phyloP scores from a whole-genome alignment of 1,140 invertebrate species.

The Coelopa frigida region DNA sequence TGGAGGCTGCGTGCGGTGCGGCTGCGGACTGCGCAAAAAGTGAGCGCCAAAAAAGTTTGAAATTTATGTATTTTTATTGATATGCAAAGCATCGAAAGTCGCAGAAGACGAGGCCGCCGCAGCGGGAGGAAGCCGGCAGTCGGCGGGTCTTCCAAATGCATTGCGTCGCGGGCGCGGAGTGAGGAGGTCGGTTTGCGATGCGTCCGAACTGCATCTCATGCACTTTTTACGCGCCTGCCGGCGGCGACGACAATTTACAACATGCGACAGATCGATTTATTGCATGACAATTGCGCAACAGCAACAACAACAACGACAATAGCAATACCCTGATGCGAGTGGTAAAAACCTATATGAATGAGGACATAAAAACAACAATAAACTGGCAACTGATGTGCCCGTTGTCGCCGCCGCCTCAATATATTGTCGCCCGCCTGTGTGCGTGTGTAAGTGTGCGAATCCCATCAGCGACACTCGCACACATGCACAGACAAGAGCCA shows the following conservation, averaged over 20 bases:
- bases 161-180: not conserved
- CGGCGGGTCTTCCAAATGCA: not conserved
- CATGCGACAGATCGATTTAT: constrained; percentile 44
- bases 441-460: not conserved
- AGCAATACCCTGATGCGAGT: constrained; percentile 14
- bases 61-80: constrained; percentile 45
- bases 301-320: constrained; percentile 31
- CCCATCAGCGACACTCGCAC: not conserved
- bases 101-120: constrained; percentile 9
- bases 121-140: constrained; percentile 1
- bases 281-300: constrained; percentile 44
- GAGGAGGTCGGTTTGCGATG: constrained; percentile 4
- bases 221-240: constrained; percentile 31
- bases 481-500: not conserved
- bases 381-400: not conserved
- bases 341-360: constrained; percentile 24
- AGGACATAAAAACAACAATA: constrained; percentile 6
- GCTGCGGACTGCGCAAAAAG: too few species aligned
- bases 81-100: constrained; percentile 34
- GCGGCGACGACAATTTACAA: constrained; percentile 33
- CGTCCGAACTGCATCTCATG: constrained; percentile 40
- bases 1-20: too few species aligned
- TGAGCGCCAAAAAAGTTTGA: too few species aligned
- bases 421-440: not conserved
- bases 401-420: not conserved